These are phyloP conservation scores for Characodon lateralis DNA, from an alignment of 2,797 vertebrate genomes.

Conservation along the genomic window DNA sequence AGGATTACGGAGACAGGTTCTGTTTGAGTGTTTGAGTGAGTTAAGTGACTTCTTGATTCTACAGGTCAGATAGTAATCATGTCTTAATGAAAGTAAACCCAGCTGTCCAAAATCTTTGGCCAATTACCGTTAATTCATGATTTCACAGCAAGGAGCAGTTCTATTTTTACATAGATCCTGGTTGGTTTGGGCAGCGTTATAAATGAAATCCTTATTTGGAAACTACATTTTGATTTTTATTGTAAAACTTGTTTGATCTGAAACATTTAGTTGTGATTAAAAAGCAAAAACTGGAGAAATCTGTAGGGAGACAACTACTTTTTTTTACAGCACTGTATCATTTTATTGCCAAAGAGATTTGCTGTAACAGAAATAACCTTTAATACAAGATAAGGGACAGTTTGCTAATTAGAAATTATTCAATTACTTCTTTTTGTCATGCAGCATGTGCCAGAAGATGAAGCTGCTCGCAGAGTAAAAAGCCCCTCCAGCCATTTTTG, in stretches of 20 bases:
- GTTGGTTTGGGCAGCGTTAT: background rate
- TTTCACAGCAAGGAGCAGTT: background rate
- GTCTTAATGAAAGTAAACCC: background rate
- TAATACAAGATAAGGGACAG: background rate
- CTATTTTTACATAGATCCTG: background rate
- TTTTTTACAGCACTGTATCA: background rate
- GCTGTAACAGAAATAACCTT: conserved; percentile 5
- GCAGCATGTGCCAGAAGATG: conserved; percentile 9
- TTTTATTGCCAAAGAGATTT: conserved; percentile 8
- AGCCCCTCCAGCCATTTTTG: conserved; percentile 16
- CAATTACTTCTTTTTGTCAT: conserved; percentile 25
- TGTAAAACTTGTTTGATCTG: too few species aligned
- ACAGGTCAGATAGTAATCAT: too few species aligned
- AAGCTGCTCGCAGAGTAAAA: conserved; percentile 14
- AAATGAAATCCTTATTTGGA: too few species aligned
- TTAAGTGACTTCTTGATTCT: too few species aligned
- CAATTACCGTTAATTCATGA: background rate
- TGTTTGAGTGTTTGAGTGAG: too few species aligned
- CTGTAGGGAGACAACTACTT: background rate
- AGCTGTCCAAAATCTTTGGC: background rate
- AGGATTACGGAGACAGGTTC: too few species aligned
- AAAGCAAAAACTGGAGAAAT: background rate
- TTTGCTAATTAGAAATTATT: conserved; percentile 27
- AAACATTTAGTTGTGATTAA: background rate
- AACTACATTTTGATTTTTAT: too few species aligned